These are phyloP conservation scores for Osmoderma eremita DNA, from an alignment of 2,888 invertebrate species.

Conservation along the genomic window DNA sequence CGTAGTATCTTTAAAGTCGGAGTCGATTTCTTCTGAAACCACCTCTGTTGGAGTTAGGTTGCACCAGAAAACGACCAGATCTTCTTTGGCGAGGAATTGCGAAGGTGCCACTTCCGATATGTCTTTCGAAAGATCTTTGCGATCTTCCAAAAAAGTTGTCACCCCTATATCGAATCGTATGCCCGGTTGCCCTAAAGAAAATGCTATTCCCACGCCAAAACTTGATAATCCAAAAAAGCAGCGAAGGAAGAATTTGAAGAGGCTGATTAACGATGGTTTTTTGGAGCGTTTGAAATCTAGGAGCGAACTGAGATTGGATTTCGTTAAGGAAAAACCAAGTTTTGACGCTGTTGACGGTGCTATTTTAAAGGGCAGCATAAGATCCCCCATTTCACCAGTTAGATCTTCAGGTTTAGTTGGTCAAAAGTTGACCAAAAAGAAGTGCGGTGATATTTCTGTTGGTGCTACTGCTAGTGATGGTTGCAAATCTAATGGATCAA, in stretches of 20 bases:
- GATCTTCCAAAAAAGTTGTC: slow-evolving; percentile 14
- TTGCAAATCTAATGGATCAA: slow-evolving; percentile 1
- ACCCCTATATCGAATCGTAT: neutral
- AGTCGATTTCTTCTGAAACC: slow-evolving; percentile 16
- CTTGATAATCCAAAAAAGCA: slow-evolving; percentile 33
- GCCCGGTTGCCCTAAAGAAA: slow-evolving; percentile 19
- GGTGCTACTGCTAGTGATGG: neutral
- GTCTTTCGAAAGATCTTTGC: slow-evolving; percentile 25
- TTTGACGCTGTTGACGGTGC: neutral
- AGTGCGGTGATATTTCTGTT: neutral
- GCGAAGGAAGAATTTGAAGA: slow-evolving; percentile 59
- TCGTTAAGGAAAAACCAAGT: slow-evolving; percentile 7
- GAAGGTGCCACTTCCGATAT: slow-evolving; percentile 53
- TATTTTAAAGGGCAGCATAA: neutral
- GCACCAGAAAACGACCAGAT: slow-evolving; percentile 69
- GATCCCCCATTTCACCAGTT: neutral
- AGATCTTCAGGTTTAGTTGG: too few relatives aligned
- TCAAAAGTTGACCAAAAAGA: neutral
- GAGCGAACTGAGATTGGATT: slow-evolving; percentile 38
- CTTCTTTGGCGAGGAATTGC: slow-evolving; percentile 70
- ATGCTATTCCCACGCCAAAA: slow-evolving; percentile 7
- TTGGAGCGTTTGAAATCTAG: slow-evolving; percentile 38
- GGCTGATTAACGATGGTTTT: slow-evolving; percentile 56
- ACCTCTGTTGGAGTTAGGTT: slow-evolving; percentile 66
- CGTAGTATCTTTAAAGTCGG: slow-evolving; percentile 18